phyloP scores from a whole-genome alignment of 1,140 invertebrate species.

The Drosophila erecta region DNA sequence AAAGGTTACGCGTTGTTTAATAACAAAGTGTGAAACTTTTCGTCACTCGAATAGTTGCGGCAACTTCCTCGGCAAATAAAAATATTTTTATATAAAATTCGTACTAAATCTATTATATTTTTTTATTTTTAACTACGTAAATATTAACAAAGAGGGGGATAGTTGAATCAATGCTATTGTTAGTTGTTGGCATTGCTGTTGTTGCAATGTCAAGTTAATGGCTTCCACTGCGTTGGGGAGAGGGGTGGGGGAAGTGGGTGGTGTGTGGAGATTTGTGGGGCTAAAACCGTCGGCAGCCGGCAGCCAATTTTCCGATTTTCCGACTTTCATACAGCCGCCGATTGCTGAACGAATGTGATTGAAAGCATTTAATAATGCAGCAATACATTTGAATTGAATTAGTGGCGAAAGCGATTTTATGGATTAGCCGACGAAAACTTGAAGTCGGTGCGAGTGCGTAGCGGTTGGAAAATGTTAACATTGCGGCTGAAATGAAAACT shows the following conservation, averaged over 20 bases:
- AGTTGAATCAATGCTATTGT: slow-evolving; percentile 35
- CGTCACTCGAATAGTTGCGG: too few relatives aligned
- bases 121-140: too few relatives aligned
- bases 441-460: slow-evolving; percentile 2
- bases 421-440: slow-evolving; percentile 19
- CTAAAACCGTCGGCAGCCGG: slow-evolving; percentile 5
- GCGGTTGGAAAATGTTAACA: neutral
- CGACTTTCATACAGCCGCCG: neutral
- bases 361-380: slow-evolving; percentile 73
- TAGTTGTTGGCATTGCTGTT: slow-evolving; percentile 8
- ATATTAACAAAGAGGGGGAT: too few relatives aligned
- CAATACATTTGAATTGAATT: slow-evolving; percentile 72
- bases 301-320: neutral
- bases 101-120: neutral
- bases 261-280: neutral
- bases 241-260: neutral
- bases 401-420: slow-evolving; percentile 41
- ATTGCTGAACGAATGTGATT: slow-evolving; percentile 54
- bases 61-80: too few relatives aligned
- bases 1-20: too few relatives aligned
- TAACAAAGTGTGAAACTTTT: too few relatives aligned
- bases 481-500: slow-evolving; percentile 40
- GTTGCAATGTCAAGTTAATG: slow-evolving; percentile 77
- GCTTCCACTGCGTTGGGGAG: slow-evolving; percentile 30
- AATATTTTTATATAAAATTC: too few relatives aligned